Conservation (phyloP, 2,888 invertebrate species). For the Parapristionchus giblindavisi region DNA sequence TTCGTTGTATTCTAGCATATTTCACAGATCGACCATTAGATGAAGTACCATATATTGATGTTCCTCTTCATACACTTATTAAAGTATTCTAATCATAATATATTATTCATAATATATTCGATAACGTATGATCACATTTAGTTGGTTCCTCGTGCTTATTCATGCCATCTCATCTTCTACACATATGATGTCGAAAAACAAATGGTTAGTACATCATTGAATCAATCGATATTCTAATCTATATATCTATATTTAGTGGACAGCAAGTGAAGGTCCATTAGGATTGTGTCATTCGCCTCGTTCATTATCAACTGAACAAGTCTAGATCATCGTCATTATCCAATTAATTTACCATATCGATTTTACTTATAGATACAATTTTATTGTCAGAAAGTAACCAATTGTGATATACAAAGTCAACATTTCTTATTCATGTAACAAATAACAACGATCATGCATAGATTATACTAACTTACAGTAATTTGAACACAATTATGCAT, state of each 20-base stretch:
- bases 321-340: too few relatives aligned
- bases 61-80: slow-evolving; percentile 56
- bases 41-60: slow-evolving; percentile 55
- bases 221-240: background rate
- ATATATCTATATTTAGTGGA: slow-evolving; percentile 15
- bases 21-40: slow-evolving; percentile 78
- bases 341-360: background rate
- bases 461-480: too few relatives aligned
- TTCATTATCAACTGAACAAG: background rate
- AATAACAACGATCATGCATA: too few relatives aligned
- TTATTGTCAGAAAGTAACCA: background rate
- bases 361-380: background rate
- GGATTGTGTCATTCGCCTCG: slow-evolving; percentile 13
- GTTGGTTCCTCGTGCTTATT: slow-evolving; percentile 86
- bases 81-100: slow-evolving; percentile 39
- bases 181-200: slow-evolving; percentile 46
- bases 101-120: slow-evolving; percentile 72
- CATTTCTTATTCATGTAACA: too few relatives aligned
- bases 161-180: slow-evolving; percentile 76
- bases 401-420: background rate
- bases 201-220: slow-evolving; percentile 35
- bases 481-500: too few relatives aligned
- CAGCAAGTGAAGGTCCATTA: slow-evolving; percentile 3
- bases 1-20: slow-evolving; percentile 88
- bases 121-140: slow-evolving; percentile 78